These are phyloP conservation scores for Atherix ibis DNA, from an alignment of 2,888 invertebrate genomes.

Conservation along the genomic window DNA sequence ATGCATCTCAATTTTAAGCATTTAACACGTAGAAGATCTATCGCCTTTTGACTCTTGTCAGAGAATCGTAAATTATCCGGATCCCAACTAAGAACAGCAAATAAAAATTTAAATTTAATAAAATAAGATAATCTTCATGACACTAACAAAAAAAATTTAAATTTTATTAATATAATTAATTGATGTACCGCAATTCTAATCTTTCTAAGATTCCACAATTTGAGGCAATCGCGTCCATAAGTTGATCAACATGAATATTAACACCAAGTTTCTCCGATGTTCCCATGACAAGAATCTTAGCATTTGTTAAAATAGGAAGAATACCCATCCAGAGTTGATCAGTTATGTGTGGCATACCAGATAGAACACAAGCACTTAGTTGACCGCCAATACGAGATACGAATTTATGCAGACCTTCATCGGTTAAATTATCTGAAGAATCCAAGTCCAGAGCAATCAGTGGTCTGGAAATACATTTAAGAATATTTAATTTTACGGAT, in stretches of 20 bases:
- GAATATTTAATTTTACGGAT: no score
- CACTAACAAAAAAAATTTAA: not conserved
- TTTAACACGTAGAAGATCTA: constrained; percentile 89
- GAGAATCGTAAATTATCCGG: constrained; percentile 96
- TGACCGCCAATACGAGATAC: constrained; percentile 78
- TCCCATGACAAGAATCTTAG: constrained; percentile 95
- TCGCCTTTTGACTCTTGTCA: constrained; percentile 98
- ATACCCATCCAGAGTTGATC: constrained; percentile 97
- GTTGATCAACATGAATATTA: constrained; percentile 93
- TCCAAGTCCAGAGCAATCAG: constrained; percentile 84
- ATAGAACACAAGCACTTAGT: constrained; percentile 71
- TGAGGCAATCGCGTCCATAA: constrained; percentile 94
- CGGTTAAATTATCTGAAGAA: constrained; percentile 87
- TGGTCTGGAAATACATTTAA: constrained; percentile 32
- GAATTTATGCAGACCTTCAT: constrained; percentile 84
- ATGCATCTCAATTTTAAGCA: constrained; percentile 85
- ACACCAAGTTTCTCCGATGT: constrained; percentile 91
- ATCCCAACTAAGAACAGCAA: constrained; percentile 57
- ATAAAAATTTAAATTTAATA: constrained; percentile 1
- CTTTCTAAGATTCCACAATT: constrained; percentile 79
- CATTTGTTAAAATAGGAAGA: constrained; percentile 76
- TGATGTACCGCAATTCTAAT: constrained; percentile 70
- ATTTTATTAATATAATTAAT: constrained; percentile 1
- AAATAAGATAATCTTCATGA: not conserved
- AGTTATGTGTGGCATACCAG: constrained; percentile 95